phyloP scores from a whole-genome alignment of 2,888 invertebrate species.

The Agriopis aurantiaria region DNA sequence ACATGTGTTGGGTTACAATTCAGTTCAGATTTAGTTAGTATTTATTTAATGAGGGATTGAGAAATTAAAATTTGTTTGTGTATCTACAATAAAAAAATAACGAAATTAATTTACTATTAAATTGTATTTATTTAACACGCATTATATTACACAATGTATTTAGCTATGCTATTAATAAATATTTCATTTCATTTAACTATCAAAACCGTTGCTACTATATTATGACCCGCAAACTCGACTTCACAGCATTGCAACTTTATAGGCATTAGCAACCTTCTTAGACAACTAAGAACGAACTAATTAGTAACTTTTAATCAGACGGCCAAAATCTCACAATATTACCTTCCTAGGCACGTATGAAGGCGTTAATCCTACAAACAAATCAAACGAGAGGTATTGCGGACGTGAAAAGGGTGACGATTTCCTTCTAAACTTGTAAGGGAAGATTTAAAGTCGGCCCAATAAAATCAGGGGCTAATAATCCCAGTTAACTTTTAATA shows the following conservation, averaged over 20 bases:
- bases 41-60: no score
- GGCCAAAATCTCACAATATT: constrained; percentile 34
- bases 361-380: constrained; percentile 57
- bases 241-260: constrained; percentile 11
- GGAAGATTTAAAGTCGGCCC: constrained; percentile 40
- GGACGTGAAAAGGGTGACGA: constrained; percentile 66
- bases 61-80: no score
- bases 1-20: no score
- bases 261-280: constrained; percentile 16
- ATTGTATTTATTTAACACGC: no score
- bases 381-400: constrained; percentile 65
- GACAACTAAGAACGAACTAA: constrained; percentile 24
- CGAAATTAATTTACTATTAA: no score
- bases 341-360: constrained; percentile 52
- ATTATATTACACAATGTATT: no score
- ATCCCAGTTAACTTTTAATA: constrained; percentile 46
- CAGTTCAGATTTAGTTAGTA: no score
- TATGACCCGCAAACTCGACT: neutral
- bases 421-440: constrained; percentile 53
- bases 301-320: constrained; percentile 28
- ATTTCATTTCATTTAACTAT: no score
- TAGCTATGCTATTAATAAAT: no score
- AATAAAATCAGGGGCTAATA: constrained; percentile 64
- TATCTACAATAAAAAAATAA: no score
- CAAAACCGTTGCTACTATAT: neutral